phyloP scores from a whole-genome alignment of 37 sponge, comb jelly and placozoan genomes.

The Ianthella basta region DNA sequence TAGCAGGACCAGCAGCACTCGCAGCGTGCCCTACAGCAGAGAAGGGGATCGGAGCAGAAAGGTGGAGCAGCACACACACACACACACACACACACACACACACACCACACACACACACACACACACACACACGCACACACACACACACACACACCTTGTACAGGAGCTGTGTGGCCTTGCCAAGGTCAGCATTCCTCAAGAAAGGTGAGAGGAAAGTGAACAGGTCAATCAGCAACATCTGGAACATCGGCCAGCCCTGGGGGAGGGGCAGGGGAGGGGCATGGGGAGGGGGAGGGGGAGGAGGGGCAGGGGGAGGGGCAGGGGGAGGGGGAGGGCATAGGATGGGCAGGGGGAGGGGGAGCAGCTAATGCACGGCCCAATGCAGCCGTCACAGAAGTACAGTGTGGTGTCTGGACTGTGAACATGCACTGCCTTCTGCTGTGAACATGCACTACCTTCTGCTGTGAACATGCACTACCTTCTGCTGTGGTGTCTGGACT shows the following conservation, averaged over 20 bases:
- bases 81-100: neutral
- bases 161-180: conserved; percentile 86
- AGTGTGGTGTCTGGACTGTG: too few species aligned
- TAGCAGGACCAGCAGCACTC: conserved; percentile 95
- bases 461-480: conserved; percentile 30
- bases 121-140: neutral
- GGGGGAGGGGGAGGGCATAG: neutral
- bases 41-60: neutral
- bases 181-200: conserved; percentile 96
- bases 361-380: neutral
- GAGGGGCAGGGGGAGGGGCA: neutral
- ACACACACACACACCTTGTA: conserved; percentile 77
- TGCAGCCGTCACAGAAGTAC: too few species aligned
- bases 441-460: too few species aligned
- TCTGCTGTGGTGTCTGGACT: conserved; percentile 86
- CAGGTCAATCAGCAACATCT: conserved; percentile 93
- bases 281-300: neutral
- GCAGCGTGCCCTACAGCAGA: conserved; percentile 83
- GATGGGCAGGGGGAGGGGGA: neutral
- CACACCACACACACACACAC: conserved; percentile 28
- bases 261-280: neutral
- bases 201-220: conserved; percentile 98
- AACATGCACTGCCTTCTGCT: too few species aligned
- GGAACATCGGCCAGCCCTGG: conserved; percentile 96
- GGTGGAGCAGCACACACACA: neutral